phyloP scores from a whole-genome alignment of 2,113 vertebrate species.

The Bettongia penicillata region DNA sequence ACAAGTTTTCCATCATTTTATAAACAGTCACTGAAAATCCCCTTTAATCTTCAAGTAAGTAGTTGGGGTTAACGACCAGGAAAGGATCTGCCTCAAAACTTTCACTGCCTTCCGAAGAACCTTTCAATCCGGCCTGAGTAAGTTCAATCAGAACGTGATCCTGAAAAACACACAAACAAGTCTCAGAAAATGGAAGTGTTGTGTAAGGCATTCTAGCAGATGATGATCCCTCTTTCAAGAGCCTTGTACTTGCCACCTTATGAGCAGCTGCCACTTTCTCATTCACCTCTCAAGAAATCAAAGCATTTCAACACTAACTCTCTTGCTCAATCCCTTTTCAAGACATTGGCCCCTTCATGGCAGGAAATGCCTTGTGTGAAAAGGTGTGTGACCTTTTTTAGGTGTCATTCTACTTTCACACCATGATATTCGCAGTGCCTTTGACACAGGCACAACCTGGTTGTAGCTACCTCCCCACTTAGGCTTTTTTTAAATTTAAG shows the following conservation, averaged over 20 bases:
- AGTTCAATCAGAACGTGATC: slow-evolving; percentile 98
- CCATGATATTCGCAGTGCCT: not conserved
- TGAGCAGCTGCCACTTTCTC: not conserved
- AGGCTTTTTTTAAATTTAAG: not conserved
- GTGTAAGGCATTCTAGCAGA: not conserved
- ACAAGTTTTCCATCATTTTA: not conserved
- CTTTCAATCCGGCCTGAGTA: slow-evolving; percentile 90
- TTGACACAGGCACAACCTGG: not conserved
- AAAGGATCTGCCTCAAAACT: slow-evolving; percentile 88
- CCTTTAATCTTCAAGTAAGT: slow-evolving; percentile 93
- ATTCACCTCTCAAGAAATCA: not conserved
- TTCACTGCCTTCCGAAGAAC: slow-evolving; percentile 83
- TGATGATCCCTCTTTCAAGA: not conserved
- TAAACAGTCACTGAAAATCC: slow-evolving; percentile 1
- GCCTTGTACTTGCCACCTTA: not conserved
- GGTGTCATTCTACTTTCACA: not conserved
- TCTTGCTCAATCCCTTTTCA: slow-evolving; percentile 27
- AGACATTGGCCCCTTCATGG: not conserved
- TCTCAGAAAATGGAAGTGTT: slow-evolving; percentile 26
- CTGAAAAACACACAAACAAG: slow-evolving; percentile 81
- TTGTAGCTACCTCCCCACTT: not conserved
- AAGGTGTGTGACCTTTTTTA: slow-evolving; percentile 9
- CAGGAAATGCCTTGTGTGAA: not conserved
- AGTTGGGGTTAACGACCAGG: slow-evolving; percentile 98
- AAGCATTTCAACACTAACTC: not conserved